Conservation (phyloP, 2,113 vertebrate species). For the Grammomys surdaster region DNA sequence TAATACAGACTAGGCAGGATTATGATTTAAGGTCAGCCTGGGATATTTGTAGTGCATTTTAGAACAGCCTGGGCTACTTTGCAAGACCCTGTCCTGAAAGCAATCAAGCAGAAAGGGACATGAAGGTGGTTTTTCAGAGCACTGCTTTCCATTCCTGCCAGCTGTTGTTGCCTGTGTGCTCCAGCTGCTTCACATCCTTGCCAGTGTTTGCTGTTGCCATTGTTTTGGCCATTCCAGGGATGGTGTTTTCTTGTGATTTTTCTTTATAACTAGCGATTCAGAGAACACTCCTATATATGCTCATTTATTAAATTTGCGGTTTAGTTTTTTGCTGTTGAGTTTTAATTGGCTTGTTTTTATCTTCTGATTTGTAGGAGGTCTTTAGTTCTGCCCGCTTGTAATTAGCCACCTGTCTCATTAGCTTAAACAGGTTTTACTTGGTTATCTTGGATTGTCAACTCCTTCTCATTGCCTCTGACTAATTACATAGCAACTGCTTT, state of each 20-base stretch:
- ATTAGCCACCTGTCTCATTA: conserved; percentile 26
- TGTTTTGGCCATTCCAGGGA: neutral
- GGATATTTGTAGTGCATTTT: neutral
- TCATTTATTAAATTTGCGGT: conserved; percentile 7
- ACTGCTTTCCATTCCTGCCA: neutral
- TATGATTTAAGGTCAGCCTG: neutral
- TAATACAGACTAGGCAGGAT: neutral
- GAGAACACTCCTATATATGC: neutral
- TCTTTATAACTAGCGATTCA: neutral
- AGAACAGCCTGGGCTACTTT: neutral
- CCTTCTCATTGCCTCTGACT: conserved; percentile 7
- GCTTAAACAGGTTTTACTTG: neutral
- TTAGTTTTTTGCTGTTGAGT: conserved; percentile 14
- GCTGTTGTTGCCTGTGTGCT: neutral
- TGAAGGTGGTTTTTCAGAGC: neutral
- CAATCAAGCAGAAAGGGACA: neutral
- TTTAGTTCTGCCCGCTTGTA: conserved; percentile 28
- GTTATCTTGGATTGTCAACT: conserved; percentile 13
- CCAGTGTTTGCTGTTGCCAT: neutral
- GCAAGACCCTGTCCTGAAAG: neutral
- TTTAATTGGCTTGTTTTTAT: conserved; percentile 29
- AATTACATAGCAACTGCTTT: conserved; percentile 12
- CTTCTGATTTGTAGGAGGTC: conserved; percentile 48
- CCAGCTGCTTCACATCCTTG: neutral
- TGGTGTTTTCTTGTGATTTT: neutral